Evolutionary conservation across 1,140 invertebrate species (phyloP), one percentile per base, ranked within the genome.

Genomic region (Fopius arisanus): DNA sequence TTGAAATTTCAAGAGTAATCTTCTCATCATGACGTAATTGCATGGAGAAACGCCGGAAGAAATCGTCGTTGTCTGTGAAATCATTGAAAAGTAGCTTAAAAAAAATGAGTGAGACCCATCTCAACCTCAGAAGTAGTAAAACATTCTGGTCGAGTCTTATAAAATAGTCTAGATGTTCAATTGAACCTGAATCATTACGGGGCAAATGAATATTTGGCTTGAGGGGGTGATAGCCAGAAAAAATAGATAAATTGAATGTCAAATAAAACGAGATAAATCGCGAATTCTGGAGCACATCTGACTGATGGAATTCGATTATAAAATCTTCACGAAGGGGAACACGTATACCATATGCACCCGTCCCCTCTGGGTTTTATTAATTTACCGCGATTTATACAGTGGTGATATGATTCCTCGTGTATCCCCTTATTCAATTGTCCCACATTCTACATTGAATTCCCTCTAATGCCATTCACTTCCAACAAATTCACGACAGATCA

Each of bases 291-390:
- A 16, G 68, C 48, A 59, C 29, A 16, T 9, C 29, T 65, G 26
- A 65, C 10, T 51, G 31, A n/a, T 31, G 68, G 68, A 70, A 70
- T 70, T 70, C 31, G 48, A 59, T 70, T 70, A 70, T 59, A 59
- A 48, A 70, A 33, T 14, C 48, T 33, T 19, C 23, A 59, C 26
- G 23, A 28, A 69, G 43, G 40, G 67, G 67, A 29, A 51, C 40
- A 43, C 40, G 33, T 37, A 29, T 23, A 68, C 26, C 28, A 12
- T 43, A n/a, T 43, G 37, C 37, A 33, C 33, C 43, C 23, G 14
- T 26, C 23, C 54, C 54, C 54, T 26, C 54, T 10, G 19, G 54
- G 54, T 59, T 23, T 59, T 59, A 59, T 59, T 59, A 59, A 59
- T 26, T 59, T 59, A 59, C 33, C n/a, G 19, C 21, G 41, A 43